Evolutionary conservation across 2,113 vertebrate species (phyloP), one percentile per base, ranked within the genome.

Genomic region (Nicator chloris): DNA sequence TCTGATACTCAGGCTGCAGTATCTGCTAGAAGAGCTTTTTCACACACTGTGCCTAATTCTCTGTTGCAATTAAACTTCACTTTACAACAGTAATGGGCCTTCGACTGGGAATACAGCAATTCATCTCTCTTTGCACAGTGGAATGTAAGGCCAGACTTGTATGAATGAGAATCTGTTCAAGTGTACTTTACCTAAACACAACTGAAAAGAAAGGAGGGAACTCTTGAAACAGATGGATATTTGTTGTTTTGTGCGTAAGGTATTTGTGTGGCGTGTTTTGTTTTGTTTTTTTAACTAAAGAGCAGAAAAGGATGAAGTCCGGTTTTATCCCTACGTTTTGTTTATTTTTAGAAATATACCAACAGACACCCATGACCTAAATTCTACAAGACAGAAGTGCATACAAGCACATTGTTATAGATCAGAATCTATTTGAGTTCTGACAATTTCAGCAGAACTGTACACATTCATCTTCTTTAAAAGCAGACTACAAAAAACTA

Each of bases 351-450:
- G 90, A 94, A 68, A 16, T 37, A 17, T 37, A 69, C 86, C 54
- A 92, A 69, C 76, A 71, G 92, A 91, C 76, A 95, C 42, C 57
- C 24, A 49, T 95, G 91, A 96, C 93, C 95, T 95, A 86, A 94
- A 97, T 97, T 93, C 82, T 92, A n/a, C 40, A 84, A 77, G 94
- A 92, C 88, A 91, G 75, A 94, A 95, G 53, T 85, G 84, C 94
- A 60, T 11, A 71, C 44, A 73, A 75, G 88, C 80, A 80, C 84
- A 31, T 69, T 77, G 86, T 76, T 93, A 63, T 33, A 51, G 54
- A 88, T 49, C 51, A 82, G 68, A 82, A 80, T 64, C 69, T 90
- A 84, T 86, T 79, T 81, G 45, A 82, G 72, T 72, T 81, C 16
- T 27, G 57, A 37, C 35, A 70, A 44, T 75, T 94, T 85, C 90